Base-by-base conservation (phyloP, 92 coral and sea anemone species). In the Zoanthus solanderi region DNA sequence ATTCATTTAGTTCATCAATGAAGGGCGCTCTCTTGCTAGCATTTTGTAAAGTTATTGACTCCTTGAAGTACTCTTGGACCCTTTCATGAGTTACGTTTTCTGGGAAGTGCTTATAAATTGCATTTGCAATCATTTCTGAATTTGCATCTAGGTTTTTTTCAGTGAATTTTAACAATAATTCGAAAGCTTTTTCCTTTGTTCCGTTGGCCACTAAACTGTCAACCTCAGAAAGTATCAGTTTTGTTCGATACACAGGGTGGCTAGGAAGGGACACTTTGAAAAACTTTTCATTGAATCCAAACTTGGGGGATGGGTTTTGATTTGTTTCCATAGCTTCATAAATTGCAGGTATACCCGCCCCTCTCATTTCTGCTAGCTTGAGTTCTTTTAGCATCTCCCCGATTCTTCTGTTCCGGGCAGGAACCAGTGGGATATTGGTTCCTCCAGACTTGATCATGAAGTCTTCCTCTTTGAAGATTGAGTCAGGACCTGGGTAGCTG, bases 401-500 rank as follows among this genome's bases (percentile, higher is more conserved):
- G 45, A 94, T 94, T 72, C 94, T 74, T 87, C 96, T 90, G 83
- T 94, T 94, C 18, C 96, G 83, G n/a, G 96, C 92, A 50, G 92
- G 96, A 29, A 94, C 96, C 42, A 76, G 60, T 12, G 96, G 94
- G 7, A 93, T 90, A 61, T 84, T 83, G 2, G 50, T 78, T 71
- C 94, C 94, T 0, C 84, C 72, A 8, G 84, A 92, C 34, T 28
- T 32, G 23, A 23, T 23, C 23, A 23, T 23, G 80, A 94, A 94
- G 63, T 89, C 86, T 30, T 92, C 96, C 29, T 69, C 47, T 63
- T 56, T 87, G 0, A 94, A 84, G 37, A 63, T 68, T 1, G 93
- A 87, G 68, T 92, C 90, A 14, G 96, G 96, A 12, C 96, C 96
- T 48, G 96, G 96, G 45, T 94, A 94, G 72, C 96, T 94, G 15